These are phyloP conservation scores for Xanthorhoe designata DNA, from an alignment of 2,888 invertebrate genomes.

Conservation along the genomic window DNA sequence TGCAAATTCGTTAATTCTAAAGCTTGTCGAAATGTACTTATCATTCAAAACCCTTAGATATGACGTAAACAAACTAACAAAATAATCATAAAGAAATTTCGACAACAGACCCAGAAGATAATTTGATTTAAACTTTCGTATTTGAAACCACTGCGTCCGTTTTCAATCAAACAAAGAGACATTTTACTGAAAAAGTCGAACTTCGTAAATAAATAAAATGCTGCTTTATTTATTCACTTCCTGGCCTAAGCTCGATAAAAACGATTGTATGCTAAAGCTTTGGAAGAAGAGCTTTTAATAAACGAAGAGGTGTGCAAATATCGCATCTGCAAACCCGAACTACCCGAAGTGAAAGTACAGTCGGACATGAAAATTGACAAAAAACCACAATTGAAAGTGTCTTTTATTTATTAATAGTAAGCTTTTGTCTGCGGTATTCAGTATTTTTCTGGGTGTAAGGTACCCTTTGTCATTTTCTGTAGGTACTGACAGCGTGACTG, in stretches of 20 bases:
- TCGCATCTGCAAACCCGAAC: constrained; percentile 48
- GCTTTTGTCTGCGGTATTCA: no score
- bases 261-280: constrained; percentile 50
- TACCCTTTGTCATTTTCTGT: no score
- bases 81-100: constrained; percentile 1
- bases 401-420: no score
- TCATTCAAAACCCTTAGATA: neutral
- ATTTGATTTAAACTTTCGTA: neutral
- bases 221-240: constrained; percentile 32
- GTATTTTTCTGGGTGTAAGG: no score
- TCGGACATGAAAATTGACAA: neutral
- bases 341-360: constrained; percentile 35
- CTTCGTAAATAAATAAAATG: constrained; percentile 22
- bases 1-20: no score
- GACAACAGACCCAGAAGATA: neutral
- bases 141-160: constrained; percentile 20
- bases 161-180: constrained; percentile 23
- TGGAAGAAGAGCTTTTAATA: constrained; percentile 49
- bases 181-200: constrained; percentile 18
- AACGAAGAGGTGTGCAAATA: constrained; percentile 52
- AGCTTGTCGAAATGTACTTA: neutral
- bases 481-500: no score
- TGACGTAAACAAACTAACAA: neutral
- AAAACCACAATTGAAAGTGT: no score
- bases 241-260: constrained; percentile 36